Evolutionary conservation across 2,113 vertebrate species (phyloP).

Genomic region (Piliocolobus tephrosceles): DNA sequence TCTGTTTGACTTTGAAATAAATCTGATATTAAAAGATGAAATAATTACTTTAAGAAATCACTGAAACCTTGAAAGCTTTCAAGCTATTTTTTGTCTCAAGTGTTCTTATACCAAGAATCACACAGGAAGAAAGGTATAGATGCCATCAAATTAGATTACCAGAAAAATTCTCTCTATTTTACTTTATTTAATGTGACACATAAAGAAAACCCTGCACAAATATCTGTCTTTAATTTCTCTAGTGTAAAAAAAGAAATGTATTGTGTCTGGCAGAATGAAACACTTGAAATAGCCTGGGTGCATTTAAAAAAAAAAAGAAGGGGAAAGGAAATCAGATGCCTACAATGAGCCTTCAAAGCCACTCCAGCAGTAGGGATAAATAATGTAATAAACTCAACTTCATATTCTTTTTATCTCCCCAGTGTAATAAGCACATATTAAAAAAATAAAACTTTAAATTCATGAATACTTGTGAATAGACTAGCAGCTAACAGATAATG

Average conservation of each 20-base stretch:
- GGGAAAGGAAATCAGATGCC: conserved; percentile 76
- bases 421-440: conserved; percentile 83
- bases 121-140: conserved; percentile 61
- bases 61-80: conserved; percentile 42
- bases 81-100: conserved; percentile 58
- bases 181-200: conserved; percentile 81
- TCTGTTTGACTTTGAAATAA: background rate
- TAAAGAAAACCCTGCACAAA: conserved; percentile 79
- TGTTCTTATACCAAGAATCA: conserved; percentile 36
- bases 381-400: conserved; percentile 85
- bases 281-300: conserved; percentile 83
- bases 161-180: conserved; percentile 56
- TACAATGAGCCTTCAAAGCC: conserved; percentile 89
- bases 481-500: conserved; percentile 67
- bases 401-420: conserved; percentile 79
- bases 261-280: conserved; percentile 85
- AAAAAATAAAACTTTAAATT: conserved; percentile 86
- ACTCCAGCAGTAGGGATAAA: conserved; percentile 85
- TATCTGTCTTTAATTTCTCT: conserved; percentile 85
- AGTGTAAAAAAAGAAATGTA: conserved; percentile 84
- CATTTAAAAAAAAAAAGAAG: conserved; percentile 77
- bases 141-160: conserved; percentile 69
- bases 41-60: conserved; percentile 34
- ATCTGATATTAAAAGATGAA: conserved; percentile 3
- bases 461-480: conserved; percentile 77